Evolutionary conservation across 2,888 invertebrate genomes (phyloP), one percentile per base, ranked within the genome.

Genomic region (Meteorus cinctellus): DNA sequence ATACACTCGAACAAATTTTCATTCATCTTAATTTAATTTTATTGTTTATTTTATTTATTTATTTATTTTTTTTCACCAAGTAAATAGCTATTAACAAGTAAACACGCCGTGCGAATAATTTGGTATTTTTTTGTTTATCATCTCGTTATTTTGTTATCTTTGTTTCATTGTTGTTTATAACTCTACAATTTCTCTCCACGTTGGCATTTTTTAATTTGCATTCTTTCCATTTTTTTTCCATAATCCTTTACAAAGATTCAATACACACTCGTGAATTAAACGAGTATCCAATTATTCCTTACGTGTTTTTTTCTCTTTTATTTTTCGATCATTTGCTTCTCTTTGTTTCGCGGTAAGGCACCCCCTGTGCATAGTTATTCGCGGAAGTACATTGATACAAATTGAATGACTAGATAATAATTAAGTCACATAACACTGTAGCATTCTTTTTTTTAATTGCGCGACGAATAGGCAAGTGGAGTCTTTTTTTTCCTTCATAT

Each of bases 301-400:
- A 1, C 1, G 24, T 83, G 75, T 66, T 51, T 70, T 77, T 68
- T 60, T 34, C 34, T 8, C 34, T 4, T 34, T 34, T 41, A 8
- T 41, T 41, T 41, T 41, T 41, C 12, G 2, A 34, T 68, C 41
- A 31, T 68, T 67, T 66, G n/a, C 55, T 67, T 74, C 74, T 59
- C 66, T 62, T 77, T 74, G 63, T 77, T 74, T 81, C 78, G 80
- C 80, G 80, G 81, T 86, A 86, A 86, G 86, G 86, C 85, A 86
- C 86, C 85, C 85, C 83, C 82, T 84, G 84, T 85, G 85, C 82
- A 84, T 82, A 86, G 81, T 86, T 84, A 79, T 81, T 80, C 78
- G 79, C 81, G 81, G 81, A 81, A 81, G 81, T 81, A 81, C 81
- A 80, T 80, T 77, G 80, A 81, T 80, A 81, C 78, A 75, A 79